Conservation (phyloP, 2,797 vertebrate species). For the Chaunax sp. region DNA sequence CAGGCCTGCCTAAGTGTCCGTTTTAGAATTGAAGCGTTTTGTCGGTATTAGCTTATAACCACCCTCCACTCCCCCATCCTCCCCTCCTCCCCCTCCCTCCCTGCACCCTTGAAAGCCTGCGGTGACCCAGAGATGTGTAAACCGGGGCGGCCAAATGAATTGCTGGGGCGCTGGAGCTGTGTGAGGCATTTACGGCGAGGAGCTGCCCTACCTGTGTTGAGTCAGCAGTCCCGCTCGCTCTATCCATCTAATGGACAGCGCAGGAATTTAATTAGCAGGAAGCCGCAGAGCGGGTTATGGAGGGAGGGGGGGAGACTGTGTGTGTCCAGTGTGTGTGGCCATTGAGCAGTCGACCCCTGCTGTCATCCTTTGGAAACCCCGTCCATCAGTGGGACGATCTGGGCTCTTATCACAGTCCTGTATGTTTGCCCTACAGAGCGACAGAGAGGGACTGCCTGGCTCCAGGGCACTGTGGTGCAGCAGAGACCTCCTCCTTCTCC, state of each 20-base stretch:
- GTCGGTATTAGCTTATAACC: constrained; percentile 70
- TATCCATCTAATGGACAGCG: constrained; percentile 97
- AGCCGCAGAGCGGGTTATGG: constrained; percentile 83
- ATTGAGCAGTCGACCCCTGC: constrained; percentile 52
- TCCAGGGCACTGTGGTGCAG: background rate
- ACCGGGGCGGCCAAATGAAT: constrained; percentile 80
- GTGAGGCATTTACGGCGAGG: constrained; percentile 85
- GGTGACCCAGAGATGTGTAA: constrained; percentile 82
- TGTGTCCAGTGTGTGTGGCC: constrained; percentile 43
- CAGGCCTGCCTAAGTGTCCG: constrained; percentile 53
- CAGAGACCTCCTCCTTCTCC: too few relatives aligned
- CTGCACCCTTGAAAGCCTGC: constrained; percentile 80
- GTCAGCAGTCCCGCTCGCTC: constrained; percentile 93
- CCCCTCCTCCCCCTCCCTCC: constrained; percentile 7
- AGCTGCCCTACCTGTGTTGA: constrained; percentile 96
- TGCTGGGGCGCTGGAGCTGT: constrained; percentile 79
- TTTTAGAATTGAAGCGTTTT: constrained; percentile 72
- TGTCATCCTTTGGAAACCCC: constrained; percentile 66
- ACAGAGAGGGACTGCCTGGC: constrained; percentile 9
- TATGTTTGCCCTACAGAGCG: constrained; percentile 45
- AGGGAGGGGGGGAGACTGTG: constrained; percentile 26
- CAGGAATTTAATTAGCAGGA: constrained; percentile 98
- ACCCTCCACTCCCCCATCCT: too few relatives aligned
- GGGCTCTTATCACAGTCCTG: constrained; percentile 40
- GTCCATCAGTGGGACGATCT: constrained; percentile 52